Evolutionary conservation across 2,797 vertebrate genomes (phyloP).

Genomic region (Erithacus rubecula): DNA sequence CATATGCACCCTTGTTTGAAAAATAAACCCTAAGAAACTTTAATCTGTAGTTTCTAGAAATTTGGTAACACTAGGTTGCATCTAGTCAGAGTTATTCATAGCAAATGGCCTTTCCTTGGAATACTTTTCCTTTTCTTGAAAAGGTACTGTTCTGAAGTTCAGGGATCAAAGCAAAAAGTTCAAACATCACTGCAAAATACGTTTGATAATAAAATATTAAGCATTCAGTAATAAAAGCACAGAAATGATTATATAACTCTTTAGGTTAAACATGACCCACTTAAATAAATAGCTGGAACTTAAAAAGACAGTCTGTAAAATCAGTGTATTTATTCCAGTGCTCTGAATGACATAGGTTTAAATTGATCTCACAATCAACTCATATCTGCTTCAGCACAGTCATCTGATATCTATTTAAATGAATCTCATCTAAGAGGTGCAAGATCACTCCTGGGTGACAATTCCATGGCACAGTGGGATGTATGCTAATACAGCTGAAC

Average conservation of each 20-base stretch:
- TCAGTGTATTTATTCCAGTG: slow-evolving; percentile 29
- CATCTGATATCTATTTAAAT: slow-evolving; percentile 54
- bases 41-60: background rate
- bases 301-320: slow-evolving; percentile 36
- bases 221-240: slow-evolving; percentile 64
- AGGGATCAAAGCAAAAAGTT: slow-evolving; percentile 69
- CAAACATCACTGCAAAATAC: slow-evolving; percentile 65
- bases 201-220: slow-evolving; percentile 71
- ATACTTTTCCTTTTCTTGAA: background rate
- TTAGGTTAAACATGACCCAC: slow-evolving; percentile 64
- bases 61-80: background rate
- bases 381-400: slow-evolving; percentile 35
- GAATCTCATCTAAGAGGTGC: slow-evolving; percentile 17
- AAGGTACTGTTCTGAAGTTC: slow-evolving; percentile 59
- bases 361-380: slow-evolving; percentile 50
- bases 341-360: slow-evolving; percentile 40
- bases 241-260: slow-evolving; percentile 65
- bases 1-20: background rate
- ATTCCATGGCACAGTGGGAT: background rate
- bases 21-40: background rate
- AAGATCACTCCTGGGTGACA: slow-evolving; percentile 22
- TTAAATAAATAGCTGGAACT: slow-evolving; percentile 49
- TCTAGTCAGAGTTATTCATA: background rate
- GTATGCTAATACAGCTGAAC: slow-evolving; percentile 18
- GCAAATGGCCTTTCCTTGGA: background rate